phyloP scores from a whole-genome alignment of 1,140 invertebrate genomes.

The Apis florea region DNA sequence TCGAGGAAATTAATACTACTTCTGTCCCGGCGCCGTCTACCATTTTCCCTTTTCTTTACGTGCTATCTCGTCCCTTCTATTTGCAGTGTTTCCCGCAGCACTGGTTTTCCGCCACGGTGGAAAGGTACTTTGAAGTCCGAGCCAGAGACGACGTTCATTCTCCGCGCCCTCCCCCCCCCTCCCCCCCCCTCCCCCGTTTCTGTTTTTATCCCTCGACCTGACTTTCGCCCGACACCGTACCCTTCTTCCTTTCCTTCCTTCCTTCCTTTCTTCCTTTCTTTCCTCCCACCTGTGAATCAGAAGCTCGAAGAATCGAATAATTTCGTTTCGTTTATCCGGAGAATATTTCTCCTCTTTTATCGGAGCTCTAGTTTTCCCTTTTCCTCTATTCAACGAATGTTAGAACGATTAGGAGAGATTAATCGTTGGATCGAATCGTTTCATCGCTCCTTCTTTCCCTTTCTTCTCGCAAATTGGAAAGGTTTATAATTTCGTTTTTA shows the following conservation, averaged over 20 bases:
- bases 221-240: background rate
- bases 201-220: background rate
- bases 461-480: too few species aligned
- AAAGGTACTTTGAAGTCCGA: slow-evolving; percentile 63
- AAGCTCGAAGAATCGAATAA: too few species aligned
- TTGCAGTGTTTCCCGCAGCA: slow-evolving; percentile 53
- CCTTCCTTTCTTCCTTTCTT: too few species aligned
- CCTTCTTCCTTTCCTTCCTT: background rate
- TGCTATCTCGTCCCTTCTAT: slow-evolving; percentile 57
- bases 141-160: slow-evolving; percentile 43
- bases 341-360: background rate
- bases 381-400: too few species aligned
- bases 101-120: slow-evolving; percentile 41
- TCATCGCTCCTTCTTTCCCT: too few species aligned
- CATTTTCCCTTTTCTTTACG: slow-evolving; percentile 42
- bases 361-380: too few species aligned
- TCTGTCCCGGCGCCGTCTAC: slow-evolving; percentile 63
- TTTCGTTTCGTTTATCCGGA: background rate
- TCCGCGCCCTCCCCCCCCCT: background rate
- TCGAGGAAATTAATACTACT: slow-evolving; percentile 72
- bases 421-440: too few species aligned
- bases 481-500: too few species aligned
- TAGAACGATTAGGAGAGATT: too few species aligned
- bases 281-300: too few species aligned
- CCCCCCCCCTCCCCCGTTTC: too few species aligned